Evolutionary conservation across 1,140 invertebrate genomes (phyloP).

Genomic region (Sinella curviseta): DNA sequence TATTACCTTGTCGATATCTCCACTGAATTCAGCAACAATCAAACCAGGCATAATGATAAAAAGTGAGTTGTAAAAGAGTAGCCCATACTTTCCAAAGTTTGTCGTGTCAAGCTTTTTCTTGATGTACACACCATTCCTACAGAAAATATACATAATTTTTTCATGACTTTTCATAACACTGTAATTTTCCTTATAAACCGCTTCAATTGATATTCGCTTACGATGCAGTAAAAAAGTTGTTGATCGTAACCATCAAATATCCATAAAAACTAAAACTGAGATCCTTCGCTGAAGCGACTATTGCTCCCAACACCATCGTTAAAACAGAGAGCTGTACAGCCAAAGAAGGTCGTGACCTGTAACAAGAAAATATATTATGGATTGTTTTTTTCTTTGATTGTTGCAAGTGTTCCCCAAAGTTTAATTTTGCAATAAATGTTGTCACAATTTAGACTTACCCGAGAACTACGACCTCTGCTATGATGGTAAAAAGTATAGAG

Average conservation of each 20-base stretch:
- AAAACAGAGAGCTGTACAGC: slow-evolving; percentile 82
- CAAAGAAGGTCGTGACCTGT: slow-evolving; percentile 56
- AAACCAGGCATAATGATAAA: slow-evolving; percentile 88
- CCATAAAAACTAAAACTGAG: slow-evolving; percentile 87
- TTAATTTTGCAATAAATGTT: neutral
- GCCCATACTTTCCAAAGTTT: slow-evolving; percentile 92
- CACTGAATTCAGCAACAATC: slow-evolving; percentile 71
- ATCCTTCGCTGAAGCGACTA: slow-evolving; percentile 85
- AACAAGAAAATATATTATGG: slow-evolving; percentile 31
- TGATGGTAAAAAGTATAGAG: slow-evolving; percentile 98
- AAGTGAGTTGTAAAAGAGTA: slow-evolving; percentile 95
- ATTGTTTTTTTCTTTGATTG: slow-evolving; percentile 39
- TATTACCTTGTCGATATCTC: slow-evolving; percentile 70
- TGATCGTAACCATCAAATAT: slow-evolving; percentile 86
- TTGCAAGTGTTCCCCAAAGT: no score
- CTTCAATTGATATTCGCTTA: neutral
- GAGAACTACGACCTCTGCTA: slow-evolving; percentile 85
- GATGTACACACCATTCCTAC: slow-evolving; percentile 85
- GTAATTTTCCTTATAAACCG: no score
- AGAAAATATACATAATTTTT: neutral
- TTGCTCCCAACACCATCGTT: slow-evolving; percentile 91
- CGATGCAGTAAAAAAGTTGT: slow-evolving; percentile 86
- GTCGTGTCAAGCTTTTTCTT: slow-evolving; percentile 94
- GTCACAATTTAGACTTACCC: slow-evolving; percentile 63
- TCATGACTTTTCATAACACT: neutral